phyloP scores from a whole-genome alignment of 1,140 invertebrate species.

The Macrocentrus cingulum region DNA sequence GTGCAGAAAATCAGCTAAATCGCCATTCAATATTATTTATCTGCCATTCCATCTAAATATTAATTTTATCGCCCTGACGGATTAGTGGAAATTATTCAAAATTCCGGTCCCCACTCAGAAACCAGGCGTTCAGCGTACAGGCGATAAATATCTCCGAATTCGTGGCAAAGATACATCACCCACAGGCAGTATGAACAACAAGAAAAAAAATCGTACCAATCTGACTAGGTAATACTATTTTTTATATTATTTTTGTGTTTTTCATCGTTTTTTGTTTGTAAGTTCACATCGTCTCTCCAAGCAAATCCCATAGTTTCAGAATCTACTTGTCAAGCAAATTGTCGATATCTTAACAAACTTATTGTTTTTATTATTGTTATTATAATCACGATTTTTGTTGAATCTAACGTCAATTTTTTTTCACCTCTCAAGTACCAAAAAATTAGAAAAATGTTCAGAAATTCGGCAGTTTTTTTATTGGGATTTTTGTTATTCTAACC shows the following conservation, averaged over 20 bases:
- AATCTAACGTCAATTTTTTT: no score
- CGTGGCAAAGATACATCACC: slow-evolving; percentile 47
- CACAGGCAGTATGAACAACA: slow-evolving; percentile 57
- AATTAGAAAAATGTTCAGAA: no score
- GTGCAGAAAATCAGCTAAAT: background rate
- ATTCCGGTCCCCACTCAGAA: slow-evolving; percentile 65
- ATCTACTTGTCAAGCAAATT: no score
- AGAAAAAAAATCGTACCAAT: slow-evolving; percentile 58
- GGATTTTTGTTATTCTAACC: no score
- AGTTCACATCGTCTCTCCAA: no score
- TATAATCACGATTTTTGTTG: no score
- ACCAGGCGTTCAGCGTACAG: slow-evolving; percentile 58
- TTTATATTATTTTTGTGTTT: slow-evolving; percentile 2
- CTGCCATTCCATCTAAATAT: background rate
- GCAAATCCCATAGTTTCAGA: no score
- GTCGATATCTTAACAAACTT: no score
- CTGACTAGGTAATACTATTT: slow-evolving; percentile 55
- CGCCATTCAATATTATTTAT: background rate
- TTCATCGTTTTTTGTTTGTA: no score
- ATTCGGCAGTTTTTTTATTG: no score
- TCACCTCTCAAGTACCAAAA: no score
- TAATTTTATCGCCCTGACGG: slow-evolving; percentile 11
- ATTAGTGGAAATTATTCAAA: slow-evolving; percentile 57
- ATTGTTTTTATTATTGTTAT: no score
- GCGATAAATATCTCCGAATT: slow-evolving; percentile 55